Evolutionary conservation across 2,888 invertebrate genomes (phyloP).

Genomic region (Oegoconia quadripuncta): DNA sequence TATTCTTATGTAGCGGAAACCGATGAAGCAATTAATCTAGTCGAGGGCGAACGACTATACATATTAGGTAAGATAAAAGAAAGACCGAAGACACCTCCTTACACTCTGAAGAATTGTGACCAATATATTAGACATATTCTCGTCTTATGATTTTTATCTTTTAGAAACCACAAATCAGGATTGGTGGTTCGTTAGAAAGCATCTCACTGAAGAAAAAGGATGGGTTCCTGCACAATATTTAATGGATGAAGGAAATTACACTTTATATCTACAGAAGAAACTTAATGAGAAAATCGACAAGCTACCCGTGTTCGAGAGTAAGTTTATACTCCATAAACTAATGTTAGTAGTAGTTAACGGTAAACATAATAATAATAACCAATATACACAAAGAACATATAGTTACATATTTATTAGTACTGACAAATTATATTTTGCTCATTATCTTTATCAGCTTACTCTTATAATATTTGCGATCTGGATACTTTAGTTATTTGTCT

Average conservation of each 20-base stretch:
- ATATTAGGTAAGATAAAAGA: slow-evolving; percentile 85
- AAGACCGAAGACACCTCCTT: too few relatives aligned
- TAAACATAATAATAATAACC: neutral
- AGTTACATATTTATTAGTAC: too few relatives aligned
- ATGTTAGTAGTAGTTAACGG: neutral
- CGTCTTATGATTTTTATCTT: slow-evolving; percentile 18
- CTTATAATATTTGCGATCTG: too few relatives aligned
- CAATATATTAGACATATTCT: slow-evolving; percentile 1
- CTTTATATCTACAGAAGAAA: slow-evolving; percentile 90
- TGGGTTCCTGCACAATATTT: slow-evolving; percentile 96
- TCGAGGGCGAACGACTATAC: slow-evolving; percentile 93
- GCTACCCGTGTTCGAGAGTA: slow-evolving; percentile 95
- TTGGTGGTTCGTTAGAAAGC: slow-evolving; percentile 96
- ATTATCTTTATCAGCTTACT: too few relatives aligned
- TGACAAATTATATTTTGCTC: too few relatives aligned
- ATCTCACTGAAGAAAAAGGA: slow-evolving; percentile 93
- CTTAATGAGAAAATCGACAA: slow-evolving; percentile 94
- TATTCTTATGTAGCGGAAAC: slow-evolving; percentile 92
- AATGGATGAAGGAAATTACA: slow-evolving; percentile 89
- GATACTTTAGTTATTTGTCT: too few relatives aligned
- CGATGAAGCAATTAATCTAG: slow-evolving; percentile 91
- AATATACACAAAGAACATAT: neutral
- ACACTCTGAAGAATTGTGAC: too few relatives aligned
- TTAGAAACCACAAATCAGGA: slow-evolving; percentile 90
- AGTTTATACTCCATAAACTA: slow-evolving; percentile 47